phyloP scores from a whole-genome alignment of 2,113 vertebrate genomes.

The Tichodroma muraria region DNA sequence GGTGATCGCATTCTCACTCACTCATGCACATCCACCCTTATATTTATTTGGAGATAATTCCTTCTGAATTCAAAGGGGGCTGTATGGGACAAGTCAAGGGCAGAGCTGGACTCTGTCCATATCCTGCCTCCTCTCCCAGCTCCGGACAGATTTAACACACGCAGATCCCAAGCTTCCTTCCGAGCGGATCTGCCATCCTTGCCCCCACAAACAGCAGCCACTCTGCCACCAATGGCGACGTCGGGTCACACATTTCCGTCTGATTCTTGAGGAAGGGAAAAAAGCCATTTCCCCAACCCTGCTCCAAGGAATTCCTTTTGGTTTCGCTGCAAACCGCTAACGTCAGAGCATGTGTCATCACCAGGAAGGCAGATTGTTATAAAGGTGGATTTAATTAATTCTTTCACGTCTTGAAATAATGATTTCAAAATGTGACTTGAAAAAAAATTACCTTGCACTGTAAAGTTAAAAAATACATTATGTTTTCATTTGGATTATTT shows the following conservation, averaged over 20 bases:
- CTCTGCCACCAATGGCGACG: rapidly evolving
- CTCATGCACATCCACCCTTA: not conserved
- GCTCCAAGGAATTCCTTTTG: not conserved
- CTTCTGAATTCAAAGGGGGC: not conserved
- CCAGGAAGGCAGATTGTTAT: not conserved
- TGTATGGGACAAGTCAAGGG: not conserved
- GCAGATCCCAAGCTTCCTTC: not conserved
- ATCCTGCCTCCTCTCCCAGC: not conserved
- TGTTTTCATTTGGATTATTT: too few relatives aligned
- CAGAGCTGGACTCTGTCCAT: not conserved
- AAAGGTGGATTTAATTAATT: not conserved
- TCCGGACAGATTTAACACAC: rapidly evolving
- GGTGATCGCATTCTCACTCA: not conserved
- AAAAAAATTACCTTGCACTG: not conserved
- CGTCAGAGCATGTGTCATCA: not conserved
- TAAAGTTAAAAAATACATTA: not conserved
- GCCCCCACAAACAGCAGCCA: not conserved
- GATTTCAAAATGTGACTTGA: not conserved
- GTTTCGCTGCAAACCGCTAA: rapidly evolving
- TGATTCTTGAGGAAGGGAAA: not conserved
- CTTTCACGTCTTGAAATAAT: not conserved
- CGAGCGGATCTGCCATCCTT: not conserved
- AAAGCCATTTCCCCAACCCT: not conserved
- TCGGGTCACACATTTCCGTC: not conserved
- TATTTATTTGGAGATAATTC: not conserved